A percentile compares a stretch with the other conserved stretches of the same genome.
phyloP scores from a whole-genome alignment of 92 coral and sea anemone genomes.

The Scolanthus callimorphus region DNA sequence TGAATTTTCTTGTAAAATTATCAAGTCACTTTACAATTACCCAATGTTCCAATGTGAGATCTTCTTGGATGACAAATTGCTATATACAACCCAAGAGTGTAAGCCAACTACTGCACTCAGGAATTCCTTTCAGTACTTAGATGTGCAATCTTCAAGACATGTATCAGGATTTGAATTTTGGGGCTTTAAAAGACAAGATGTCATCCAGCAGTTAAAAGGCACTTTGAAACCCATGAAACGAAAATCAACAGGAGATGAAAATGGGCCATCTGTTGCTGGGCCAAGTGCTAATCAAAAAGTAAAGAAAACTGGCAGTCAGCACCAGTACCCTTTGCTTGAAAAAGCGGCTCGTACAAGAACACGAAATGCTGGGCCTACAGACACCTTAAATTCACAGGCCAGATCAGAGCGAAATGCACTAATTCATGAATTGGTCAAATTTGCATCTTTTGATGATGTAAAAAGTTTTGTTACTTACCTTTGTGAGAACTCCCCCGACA shows the following conservation, averaged over 20 bases:
- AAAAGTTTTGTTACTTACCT: constrained; percentile 24
- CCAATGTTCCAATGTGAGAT: constrained; percentile 28
- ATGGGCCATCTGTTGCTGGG: not conserved
- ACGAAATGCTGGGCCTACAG: constrained; percentile 31
- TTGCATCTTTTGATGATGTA: constrained; percentile 34
- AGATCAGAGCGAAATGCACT: constrained; percentile 27
- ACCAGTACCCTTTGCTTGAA: constrained; percentile 34
- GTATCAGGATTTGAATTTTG: constrained; percentile 30
- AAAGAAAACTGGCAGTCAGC: constrained; percentile 1
- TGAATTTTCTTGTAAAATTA: constrained; percentile 25
- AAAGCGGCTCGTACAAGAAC: constrained; percentile 23
- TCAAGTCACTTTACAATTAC: constrained; percentile 3
- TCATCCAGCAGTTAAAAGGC: constrained; percentile 18
- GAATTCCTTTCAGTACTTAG: constrained; percentile 12
- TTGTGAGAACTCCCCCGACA: constrained; percentile 21
- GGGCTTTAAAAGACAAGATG: constrained; percentile 27
- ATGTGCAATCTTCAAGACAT: constrained; percentile 3
- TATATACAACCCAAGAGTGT: constrained; percentile 4
- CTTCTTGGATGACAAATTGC: not conserved
- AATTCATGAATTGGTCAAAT: constrained; percentile 25
- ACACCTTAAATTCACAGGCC: no score
- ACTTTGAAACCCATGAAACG: constrained; percentile 1
- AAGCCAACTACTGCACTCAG: constrained; percentile 24
- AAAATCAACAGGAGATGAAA: constrained; percentile 1
- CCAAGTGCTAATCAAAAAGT: constrained; percentile 1